Evolutionary conservation across 2,797 vertebrate species (phyloP).

Genomic region (Chaetodon trifasciatus): DNA sequence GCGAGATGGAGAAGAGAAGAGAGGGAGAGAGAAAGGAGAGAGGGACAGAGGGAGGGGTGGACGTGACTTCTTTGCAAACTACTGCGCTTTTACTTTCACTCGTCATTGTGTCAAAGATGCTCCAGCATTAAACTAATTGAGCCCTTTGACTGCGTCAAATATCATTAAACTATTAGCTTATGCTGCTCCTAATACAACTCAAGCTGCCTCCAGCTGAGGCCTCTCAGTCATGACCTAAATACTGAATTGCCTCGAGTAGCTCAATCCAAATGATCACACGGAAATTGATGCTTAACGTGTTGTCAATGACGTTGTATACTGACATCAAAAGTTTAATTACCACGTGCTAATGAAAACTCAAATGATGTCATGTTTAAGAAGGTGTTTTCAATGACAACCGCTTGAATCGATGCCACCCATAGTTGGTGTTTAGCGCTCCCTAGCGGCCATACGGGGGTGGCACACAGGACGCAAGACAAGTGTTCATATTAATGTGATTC

Average conservation of each 20-base stretch:
- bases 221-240: constrained; percentile 32
- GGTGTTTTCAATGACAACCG: constrained; percentile 82
- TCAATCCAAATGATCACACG: background rate
- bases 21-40: constrained; percentile 48
- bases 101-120: constrained; percentile 63
- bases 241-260: background rate
- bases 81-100: constrained; percentile 68
- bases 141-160: constrained; percentile 38
- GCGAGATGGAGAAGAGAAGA: constrained; percentile 37
- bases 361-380: constrained; percentile 76
- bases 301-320: background rate
- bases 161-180: constrained; percentile 30
- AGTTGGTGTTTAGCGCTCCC: constrained; percentile 59
- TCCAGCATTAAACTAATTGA: constrained; percentile 42
- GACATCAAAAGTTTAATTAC: constrained; percentile 44
- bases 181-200: constrained; percentile 30
- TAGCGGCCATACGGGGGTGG: constrained; percentile 42
- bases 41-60: constrained; percentile 66
- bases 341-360: constrained; percentile 65
- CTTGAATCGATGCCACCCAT: constrained; percentile 19
- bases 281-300: background rate
- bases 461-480: background rate
- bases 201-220: constrained; percentile 27
- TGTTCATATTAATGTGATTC: background rate
- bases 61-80: constrained; percentile 86